Conservation (phyloP, 1,140 invertebrate genomes). For the Ridgeia piscesae region DNA sequence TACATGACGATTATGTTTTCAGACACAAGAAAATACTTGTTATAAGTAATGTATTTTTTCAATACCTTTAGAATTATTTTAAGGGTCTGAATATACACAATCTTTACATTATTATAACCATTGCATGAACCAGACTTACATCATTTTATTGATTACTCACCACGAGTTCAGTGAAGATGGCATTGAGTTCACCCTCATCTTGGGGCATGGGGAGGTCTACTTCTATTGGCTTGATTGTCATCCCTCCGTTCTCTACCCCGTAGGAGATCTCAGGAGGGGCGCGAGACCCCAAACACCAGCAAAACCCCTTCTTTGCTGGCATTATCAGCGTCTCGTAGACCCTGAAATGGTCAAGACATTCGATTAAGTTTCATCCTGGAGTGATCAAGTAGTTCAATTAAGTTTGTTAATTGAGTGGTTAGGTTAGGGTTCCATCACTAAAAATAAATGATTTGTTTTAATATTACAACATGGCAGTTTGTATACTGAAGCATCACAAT, state of each 20-base stretch:
- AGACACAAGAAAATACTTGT: too few relatives aligned
- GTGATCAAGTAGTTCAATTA: not conserved
- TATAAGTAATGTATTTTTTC: too few relatives aligned
- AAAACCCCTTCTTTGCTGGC: conserved; percentile 37
- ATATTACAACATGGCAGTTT: not conserved
- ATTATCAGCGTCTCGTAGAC: conserved; percentile 7
- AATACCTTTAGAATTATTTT: too few relatives aligned
- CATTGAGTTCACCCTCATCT: conserved; percentile 82
- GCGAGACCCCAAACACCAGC: conserved; percentile 53
- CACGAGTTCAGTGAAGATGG: conserved; percentile 90
- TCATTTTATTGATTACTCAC: conserved; percentile 61
- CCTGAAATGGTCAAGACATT: conserved; percentile 17
- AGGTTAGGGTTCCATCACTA: not conserved
- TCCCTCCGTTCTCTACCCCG: conserved; percentile 77
- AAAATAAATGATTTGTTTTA: not conserved
- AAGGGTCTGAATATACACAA: too few relatives aligned
- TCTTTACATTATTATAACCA: too few relatives aligned
- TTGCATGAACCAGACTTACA: too few relatives aligned
- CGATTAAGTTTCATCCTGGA: conserved; percentile 8
- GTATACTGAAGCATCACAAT: not conserved
- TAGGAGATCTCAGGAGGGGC: conserved; percentile 44
- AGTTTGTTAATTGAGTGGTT: not conserved
- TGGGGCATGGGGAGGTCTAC: conserved; percentile 86
- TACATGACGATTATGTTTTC: too few relatives aligned
- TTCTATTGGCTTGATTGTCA: conserved; percentile 80